These are phyloP conservation scores for Camelus bactrianus DNA, from an alignment of 2,113 vertebrate species.

Conservation along the genomic window DNA sequence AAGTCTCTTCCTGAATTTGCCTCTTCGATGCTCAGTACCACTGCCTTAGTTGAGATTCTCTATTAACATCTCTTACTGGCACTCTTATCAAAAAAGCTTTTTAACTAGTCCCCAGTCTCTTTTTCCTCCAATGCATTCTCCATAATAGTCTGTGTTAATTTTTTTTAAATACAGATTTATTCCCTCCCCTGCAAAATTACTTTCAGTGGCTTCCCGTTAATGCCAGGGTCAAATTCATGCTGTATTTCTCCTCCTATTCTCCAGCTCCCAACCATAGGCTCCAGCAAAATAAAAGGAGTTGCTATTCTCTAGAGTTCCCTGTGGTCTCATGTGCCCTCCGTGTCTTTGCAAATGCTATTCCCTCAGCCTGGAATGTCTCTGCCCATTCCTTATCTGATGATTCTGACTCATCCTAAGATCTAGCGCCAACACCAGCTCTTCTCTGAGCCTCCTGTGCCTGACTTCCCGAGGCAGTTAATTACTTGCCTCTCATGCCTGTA, in stretches of 20 bases:
- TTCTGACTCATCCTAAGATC: background rate
- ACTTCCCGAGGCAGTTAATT: conserved; percentile 44
- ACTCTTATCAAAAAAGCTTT: background rate
- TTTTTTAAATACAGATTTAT: background rate
- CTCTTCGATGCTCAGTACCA: background rate
- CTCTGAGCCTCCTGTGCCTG: background rate
- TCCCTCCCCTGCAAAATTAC: background rate
- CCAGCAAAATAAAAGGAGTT: background rate
- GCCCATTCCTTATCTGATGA: background rate
- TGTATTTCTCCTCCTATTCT: background rate
- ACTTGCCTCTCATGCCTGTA: conserved; percentile 32
- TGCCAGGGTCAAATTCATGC: background rate
- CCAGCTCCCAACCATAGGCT: background rate
- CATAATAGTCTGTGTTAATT: background rate
- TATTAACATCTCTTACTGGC: background rate
- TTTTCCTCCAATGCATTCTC: background rate
- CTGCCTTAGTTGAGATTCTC: background rate
- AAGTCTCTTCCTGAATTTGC: conserved; percentile 23
- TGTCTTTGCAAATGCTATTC: background rate
- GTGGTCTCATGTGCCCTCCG: background rate
- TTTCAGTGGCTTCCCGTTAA: background rate
- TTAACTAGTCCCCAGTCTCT: background rate
- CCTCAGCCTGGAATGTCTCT: background rate
- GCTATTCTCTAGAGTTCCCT: background rate
- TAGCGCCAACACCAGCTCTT: background rate